These are phyloP conservation scores for Echinops telfairi DNA, from an alignment of 2,113 vertebrate species.

Conservation along the genomic window DNA sequence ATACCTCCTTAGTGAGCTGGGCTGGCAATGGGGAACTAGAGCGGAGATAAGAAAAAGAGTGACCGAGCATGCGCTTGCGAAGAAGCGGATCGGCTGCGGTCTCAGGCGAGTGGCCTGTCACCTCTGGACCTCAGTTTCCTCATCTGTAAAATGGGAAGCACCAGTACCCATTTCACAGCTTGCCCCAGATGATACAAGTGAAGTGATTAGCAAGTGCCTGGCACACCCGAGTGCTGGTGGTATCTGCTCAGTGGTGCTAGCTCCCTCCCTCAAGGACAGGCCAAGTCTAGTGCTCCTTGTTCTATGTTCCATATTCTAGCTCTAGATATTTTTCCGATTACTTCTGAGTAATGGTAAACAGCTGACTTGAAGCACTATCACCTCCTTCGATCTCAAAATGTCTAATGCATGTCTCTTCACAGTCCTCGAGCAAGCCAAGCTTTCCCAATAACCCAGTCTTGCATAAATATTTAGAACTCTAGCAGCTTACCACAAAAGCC, in stretches of 20 bases:
- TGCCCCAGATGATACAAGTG: not conserved
- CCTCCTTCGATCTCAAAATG: not conserved
- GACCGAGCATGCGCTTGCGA: fast-evolving
- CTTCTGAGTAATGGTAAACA: not conserved
- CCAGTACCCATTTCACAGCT: not conserved
- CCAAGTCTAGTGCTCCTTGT: not conserved
- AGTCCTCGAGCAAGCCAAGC: not conserved
- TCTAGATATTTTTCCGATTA: not conserved
- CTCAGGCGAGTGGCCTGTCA: not conserved
- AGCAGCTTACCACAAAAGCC: not conserved
- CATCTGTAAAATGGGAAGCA: not conserved
- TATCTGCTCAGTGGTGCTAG: not conserved
- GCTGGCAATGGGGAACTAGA: not conserved
- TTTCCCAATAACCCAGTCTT: not conserved
- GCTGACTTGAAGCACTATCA: too few relatives aligned
- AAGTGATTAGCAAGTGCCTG: not conserved
- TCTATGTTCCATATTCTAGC: not conserved
- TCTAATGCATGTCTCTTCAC: not conserved
- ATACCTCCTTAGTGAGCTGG: not conserved
- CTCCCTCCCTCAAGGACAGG: not conserved
- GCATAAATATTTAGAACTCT: not conserved
- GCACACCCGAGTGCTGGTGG: not conserved
- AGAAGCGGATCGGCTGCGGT: not conserved
- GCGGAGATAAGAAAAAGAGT: not conserved
- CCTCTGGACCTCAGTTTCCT: not conserved